Percentiles rank a stretch among this genome's conserved stretches.
Conservation (phyloP, 1,140 invertebrate genomes). For the Diplogasteroides magnus region DNA sequence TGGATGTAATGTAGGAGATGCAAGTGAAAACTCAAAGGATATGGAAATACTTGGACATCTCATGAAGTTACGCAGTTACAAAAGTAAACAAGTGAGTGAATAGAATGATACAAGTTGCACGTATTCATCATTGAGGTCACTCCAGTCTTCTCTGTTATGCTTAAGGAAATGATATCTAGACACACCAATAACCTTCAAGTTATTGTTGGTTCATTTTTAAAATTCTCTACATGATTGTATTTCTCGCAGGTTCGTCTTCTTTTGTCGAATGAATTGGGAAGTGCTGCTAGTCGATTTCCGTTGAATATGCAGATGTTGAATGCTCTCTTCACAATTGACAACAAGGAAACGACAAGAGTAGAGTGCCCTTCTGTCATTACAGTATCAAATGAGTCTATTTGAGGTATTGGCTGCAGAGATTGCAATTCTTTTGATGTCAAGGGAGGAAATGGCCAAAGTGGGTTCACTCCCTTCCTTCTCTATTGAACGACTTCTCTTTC, state of each 20-base stretch:
- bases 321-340: neutral
- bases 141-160: neutral
- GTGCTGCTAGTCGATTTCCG: neutral
- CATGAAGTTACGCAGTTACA: neutral
- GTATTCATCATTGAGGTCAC: neutral
- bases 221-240: too few species aligned
- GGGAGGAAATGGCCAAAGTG: neutral
- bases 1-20: neutral
- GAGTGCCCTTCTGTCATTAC: neutral
- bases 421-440: neutral
- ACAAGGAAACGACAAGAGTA: neutral
- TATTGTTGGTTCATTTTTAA: neutral
- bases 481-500: too few species aligned
- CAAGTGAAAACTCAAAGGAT: neutral
- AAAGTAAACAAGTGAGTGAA: neutral
- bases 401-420: neutral
- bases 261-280: neutral
- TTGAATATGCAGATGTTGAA: neutral
- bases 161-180: neutral
- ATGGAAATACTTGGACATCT: neutral
- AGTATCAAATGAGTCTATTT: neutral
- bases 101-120: neutral
- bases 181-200: neutral
- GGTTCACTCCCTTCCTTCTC: too few species aligned
- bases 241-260: neutral